Evolutionary conservation across 2,797 vertebrate species (phyloP).

Genomic region (Rhincodon typus): DNA sequence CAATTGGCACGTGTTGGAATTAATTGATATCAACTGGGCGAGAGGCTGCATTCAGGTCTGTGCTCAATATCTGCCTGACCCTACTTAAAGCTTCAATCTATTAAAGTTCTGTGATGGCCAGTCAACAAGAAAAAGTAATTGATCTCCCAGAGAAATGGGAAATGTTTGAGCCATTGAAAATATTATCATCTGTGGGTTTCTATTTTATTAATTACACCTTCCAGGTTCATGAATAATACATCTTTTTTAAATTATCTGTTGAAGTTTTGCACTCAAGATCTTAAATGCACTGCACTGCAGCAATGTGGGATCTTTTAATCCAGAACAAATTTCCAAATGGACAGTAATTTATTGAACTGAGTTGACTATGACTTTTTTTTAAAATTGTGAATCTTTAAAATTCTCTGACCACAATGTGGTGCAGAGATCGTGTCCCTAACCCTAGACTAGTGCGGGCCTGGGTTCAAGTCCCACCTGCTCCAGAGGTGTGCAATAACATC

Average conservation of each 20-base stretch:
- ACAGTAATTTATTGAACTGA: neutral
- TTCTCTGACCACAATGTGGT: no score
- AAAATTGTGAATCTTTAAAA: no score
- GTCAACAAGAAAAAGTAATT: neutral
- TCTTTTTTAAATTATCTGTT: neutral
- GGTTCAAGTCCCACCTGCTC: no score
- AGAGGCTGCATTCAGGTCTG: conserved; percentile 81
- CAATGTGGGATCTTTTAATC: neutral
- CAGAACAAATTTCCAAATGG: neutral
- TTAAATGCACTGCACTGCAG: neutral
- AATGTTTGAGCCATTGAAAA: neutral
- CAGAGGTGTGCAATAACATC: no score
- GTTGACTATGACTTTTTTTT: no score
- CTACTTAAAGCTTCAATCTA: conserved; percentile 90
- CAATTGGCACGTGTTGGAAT: no score
- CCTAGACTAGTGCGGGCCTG: no score
- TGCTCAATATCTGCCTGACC: conserved; percentile 93
- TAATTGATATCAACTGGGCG: no score
- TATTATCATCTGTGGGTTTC: neutral
- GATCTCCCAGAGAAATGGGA: neutral
- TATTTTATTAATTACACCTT: neutral
- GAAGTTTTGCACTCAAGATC: neutral
- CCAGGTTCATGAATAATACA: neutral
- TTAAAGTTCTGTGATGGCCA: conserved; percentile 48
- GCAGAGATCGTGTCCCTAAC: no score